These are phyloP conservation scores for Taurulus bubalis DNA, from an alignment of 2,113 vertebrate species.

Conservation along the genomic window DNA sequence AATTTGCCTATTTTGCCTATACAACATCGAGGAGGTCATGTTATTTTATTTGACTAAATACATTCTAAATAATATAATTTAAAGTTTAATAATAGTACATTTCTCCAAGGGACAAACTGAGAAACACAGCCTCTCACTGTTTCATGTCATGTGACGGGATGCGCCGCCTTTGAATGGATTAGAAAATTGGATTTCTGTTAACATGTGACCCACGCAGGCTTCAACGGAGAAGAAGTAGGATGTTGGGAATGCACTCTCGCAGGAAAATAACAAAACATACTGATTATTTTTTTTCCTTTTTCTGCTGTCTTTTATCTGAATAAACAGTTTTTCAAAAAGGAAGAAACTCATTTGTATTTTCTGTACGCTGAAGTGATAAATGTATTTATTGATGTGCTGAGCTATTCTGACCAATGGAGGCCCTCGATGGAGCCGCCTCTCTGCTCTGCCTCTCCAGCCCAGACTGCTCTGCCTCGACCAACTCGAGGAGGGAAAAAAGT, in stretches of 20 bases:
- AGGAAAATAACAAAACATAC: background rate
- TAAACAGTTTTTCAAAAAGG: conserved; percentile 21
- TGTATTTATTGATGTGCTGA: no score
- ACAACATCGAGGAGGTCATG: background rate
- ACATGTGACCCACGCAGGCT: conserved; percentile 42
- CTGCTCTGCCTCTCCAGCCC: no score
- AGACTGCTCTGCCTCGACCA: no score
- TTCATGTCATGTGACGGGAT: conserved; percentile 52
- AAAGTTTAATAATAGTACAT: background rate
- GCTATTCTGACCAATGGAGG: background rate
- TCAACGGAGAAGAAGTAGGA: background rate
- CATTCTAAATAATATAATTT: background rate
- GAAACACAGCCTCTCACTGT: background rate
- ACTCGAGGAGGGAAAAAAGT: background rate
- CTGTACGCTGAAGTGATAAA: background rate
- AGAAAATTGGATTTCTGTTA: conserved; percentile 36
- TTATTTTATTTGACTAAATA: background rate
- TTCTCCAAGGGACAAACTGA: background rate
- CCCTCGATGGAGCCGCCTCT: no score
- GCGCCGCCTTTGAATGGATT: conserved; percentile 36
- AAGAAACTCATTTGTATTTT: background rate
- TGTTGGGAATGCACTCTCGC: no score
- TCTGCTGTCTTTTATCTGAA: conserved; percentile 24
- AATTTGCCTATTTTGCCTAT: background rate
- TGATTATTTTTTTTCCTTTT: background rate